These are phyloP conservation scores for Psammodynastes pulverulentus DNA, from an alignment of 2,113 vertebrate genomes.

Conservation along the genomic window DNA sequence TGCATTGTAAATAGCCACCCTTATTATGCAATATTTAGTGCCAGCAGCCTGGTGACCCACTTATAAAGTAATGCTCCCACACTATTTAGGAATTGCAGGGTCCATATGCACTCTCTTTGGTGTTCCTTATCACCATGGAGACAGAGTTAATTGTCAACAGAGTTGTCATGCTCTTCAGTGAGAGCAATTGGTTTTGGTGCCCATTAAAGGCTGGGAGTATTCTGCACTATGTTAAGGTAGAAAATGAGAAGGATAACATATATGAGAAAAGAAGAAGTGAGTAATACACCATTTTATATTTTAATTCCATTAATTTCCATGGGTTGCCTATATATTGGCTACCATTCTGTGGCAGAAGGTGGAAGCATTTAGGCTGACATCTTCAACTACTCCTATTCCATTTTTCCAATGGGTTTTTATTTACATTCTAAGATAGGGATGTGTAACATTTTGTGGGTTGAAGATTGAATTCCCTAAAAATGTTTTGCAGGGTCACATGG, in stretches of 20 bases:
- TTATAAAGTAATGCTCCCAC: slow-evolving; percentile 13
- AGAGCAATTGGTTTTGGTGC: slow-evolving; percentile 1
- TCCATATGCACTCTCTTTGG: neutral
- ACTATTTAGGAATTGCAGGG: slow-evolving; percentile 3
- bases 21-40: neutral
- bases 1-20: neutral
- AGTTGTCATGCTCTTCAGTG: neutral
- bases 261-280: neutral
- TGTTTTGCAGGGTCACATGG: neutral
- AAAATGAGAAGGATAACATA: neutral
- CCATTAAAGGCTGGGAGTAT: neutral
- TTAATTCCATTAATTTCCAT: neutral
- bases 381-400: neutral
- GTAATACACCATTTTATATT: neutral
- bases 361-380: neutral
- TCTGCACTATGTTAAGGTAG: neutral
- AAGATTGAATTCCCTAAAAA: neutral
- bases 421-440: neutral
- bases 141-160: slow-evolving; percentile 22
- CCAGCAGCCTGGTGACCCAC: neutral
- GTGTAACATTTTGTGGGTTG: neutral
- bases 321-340: neutral
- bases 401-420: neutral
- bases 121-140: slow-evolving; percentile 18
- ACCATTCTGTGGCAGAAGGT: neutral